phyloP scores from a whole-genome alignment of 53 echinoderm and acorn worm genomes.

The Astropecten irregularis region DNA sequence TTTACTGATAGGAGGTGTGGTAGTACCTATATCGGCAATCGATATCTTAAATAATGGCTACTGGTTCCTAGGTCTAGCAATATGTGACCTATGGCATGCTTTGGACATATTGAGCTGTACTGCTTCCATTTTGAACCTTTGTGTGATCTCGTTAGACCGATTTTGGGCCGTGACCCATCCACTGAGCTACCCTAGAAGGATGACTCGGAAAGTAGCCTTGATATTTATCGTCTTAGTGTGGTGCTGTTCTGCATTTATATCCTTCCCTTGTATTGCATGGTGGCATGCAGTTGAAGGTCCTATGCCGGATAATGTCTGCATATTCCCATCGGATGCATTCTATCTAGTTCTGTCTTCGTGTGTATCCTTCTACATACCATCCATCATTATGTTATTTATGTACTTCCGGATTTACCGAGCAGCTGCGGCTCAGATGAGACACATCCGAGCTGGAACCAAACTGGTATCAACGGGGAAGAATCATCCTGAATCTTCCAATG shows the following conservation, averaged over 20 bases:
- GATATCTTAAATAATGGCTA: slow-evolving; percentile 65
- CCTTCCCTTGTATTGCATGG: slow-evolving; percentile 81
- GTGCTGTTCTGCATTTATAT: slow-evolving; percentile 79
- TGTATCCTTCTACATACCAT: slow-evolving; percentile 86
- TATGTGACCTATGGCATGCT: slow-evolving; percentile 90
- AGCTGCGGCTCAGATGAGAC: slow-evolving; percentile 72
- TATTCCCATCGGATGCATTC: slow-evolving; percentile 73
- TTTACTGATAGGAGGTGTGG: slow-evolving; percentile 75
- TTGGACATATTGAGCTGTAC: slow-evolving; percentile 79
- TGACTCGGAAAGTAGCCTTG: slow-evolving; percentile 71
- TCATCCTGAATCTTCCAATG: slow-evolving; percentile 55
- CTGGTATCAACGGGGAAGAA: slow-evolving; percentile 48
- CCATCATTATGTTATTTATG: slow-evolving; percentile 78
- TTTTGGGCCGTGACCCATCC: slow-evolving; percentile 89
- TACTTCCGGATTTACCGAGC: slow-evolving; percentile 76
- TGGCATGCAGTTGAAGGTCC: slow-evolving; percentile 84
- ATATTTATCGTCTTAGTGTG: slow-evolving; percentile 76
- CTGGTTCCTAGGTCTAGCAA: slow-evolving; percentile 65
- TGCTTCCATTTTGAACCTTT: slow-evolving; percentile 80
- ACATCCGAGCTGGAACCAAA: slow-evolving; percentile 78
- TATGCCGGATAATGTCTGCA: slow-evolving; percentile 55
- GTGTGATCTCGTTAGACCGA: slow-evolving; percentile 81
- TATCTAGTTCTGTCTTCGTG: slow-evolving; percentile 84
- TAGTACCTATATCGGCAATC: slow-evolving; percentile 76
- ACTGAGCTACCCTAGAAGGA: slow-evolving; percentile 70